Base-by-base conservation (phyloP, 2,113 vertebrate species). In the Oxyura jamaicensis region DNA sequence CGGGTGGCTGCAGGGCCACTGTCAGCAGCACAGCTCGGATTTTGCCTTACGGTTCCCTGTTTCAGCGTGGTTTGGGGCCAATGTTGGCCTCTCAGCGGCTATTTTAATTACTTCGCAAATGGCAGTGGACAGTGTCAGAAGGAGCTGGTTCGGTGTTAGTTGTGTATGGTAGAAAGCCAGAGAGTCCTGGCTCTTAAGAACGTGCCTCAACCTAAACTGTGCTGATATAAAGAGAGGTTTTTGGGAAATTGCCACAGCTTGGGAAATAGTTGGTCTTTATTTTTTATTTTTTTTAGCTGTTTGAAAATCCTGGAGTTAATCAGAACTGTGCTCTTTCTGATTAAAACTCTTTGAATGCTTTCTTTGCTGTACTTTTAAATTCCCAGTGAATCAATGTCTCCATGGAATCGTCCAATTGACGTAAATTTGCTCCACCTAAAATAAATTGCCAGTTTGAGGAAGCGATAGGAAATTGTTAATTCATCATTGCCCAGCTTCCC, bases 391-490 rank as follows among this genome's bases (percentile, higher is more conserved):
- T 94, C 83, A 80, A 29, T 80, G 83, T 18, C 88, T 88, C 91
- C 33, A 11, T 36, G 74, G 95, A 96, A 91, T 96, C 87, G 68
- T 79, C 79, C 77, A 92, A 94, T 82, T 85, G 96, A 91, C 71
- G 82, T 86, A 93, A 94, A 93, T 93, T 91, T 92, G 59, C 92
- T 97, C 81, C 74, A 80, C 80, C 93, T 94, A 79, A 94, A 97
- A 93, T 92, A 72, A 96, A 96, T 82, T 65, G 91, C 52, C 66
- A 77, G 63, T 26, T 86, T 92, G 74, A 91, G 83, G 89, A 95
- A 77, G 86, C 3, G 8, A 95, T 87, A 91, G 96, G 93, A 96
- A 95, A 93, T 91, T 92, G 92, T 94, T 92, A 76, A 96, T 96
- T 86, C 91, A 84, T 97, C 96, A 96, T 79, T 93, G 83, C 93